Conservation (phyloP, 1,140 invertebrate genomes). For the Coptotermes formosanus region DNA sequence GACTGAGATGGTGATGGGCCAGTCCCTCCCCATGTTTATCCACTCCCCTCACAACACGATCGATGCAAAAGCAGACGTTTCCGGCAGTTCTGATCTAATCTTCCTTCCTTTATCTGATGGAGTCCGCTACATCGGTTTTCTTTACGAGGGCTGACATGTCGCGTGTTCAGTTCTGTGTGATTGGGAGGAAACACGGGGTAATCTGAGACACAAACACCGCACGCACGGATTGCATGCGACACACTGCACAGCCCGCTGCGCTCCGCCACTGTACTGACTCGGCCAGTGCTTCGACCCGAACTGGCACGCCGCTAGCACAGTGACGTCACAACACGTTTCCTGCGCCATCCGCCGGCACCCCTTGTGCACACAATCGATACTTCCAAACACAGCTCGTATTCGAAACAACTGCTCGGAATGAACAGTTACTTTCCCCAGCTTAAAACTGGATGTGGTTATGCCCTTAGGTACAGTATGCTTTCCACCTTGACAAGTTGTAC, state of each 20-base stretch:
- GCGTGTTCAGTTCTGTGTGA: neutral
- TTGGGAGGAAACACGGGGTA: neutral
- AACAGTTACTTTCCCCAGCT: too few species aligned
- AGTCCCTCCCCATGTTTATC: neutral
- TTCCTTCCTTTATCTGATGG: neutral
- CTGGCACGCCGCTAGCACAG: neutral
- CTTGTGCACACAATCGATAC: neutral
- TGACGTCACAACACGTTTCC: neutral
- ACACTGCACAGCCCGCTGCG: too few species aligned
- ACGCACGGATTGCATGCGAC: neutral
- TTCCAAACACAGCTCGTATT: neutral
- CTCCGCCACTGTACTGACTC: neutral
- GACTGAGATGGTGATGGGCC: neutral
- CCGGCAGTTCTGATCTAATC: neutral
- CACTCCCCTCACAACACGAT: neutral
- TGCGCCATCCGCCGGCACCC: neutral
- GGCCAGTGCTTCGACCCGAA: neutral
- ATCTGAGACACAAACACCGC: neutral
- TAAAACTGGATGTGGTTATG: too few species aligned
- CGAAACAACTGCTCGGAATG: neutral
- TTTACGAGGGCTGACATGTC: neutral
- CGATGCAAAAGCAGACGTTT: neutral
- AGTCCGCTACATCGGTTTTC: neutral
- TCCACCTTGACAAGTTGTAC: too few species aligned
- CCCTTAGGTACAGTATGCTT: too few species aligned